Evolutionary conservation across 2,797 vertebrate genomes (phyloP).

Genomic region (Chromis chromis): DNA sequence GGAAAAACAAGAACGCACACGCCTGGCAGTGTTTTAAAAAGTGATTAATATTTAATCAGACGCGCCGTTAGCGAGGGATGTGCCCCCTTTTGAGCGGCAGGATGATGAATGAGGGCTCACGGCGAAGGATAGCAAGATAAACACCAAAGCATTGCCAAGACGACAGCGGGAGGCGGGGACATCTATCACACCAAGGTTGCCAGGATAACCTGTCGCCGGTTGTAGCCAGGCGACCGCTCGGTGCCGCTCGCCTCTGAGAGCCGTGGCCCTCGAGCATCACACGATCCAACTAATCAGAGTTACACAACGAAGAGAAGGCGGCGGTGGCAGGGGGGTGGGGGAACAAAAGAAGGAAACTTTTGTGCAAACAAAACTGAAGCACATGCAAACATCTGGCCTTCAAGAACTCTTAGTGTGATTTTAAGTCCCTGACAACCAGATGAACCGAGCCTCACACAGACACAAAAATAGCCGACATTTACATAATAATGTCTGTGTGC

Average conservation of each 20-base stretch:
- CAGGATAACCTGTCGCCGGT: slow-evolving; percentile 55
- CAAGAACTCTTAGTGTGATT: slow-evolving; percentile 30
- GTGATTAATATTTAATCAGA: slow-evolving; percentile 71
- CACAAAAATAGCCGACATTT: slow-evolving; percentile 41
- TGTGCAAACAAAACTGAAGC: neutral
- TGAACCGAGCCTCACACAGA: slow-evolving; percentile 3
- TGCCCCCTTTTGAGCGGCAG: slow-evolving; percentile 18
- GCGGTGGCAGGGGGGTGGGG: too few species aligned
- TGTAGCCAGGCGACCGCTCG: slow-evolving; percentile 47
- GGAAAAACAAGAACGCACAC: neutral
- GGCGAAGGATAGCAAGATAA: slow-evolving; percentile 67
- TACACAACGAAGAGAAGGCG: neutral
- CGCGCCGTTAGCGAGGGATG: slow-evolving; percentile 12
- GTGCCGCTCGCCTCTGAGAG: neutral
- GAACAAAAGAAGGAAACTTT: slow-evolving; percentile 7
- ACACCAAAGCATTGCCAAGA: slow-evolving; percentile 57
- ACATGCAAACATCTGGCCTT: neutral
- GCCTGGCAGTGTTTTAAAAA: slow-evolving; percentile 49
- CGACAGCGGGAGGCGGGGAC: slow-evolving; percentile 48
- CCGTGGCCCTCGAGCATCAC: slow-evolving; percentile 46
- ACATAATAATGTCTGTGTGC: slow-evolving; percentile 46
- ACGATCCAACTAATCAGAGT: slow-evolving; percentile 36
- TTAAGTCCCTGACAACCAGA: slow-evolving; percentile 11
- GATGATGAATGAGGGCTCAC: slow-evolving; percentile 66
- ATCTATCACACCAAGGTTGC: slow-evolving; percentile 78